Base-by-base conservation (phyloP, 2,113 vertebrate species). In the Cryptomyrus ogoouensis region DNA sequence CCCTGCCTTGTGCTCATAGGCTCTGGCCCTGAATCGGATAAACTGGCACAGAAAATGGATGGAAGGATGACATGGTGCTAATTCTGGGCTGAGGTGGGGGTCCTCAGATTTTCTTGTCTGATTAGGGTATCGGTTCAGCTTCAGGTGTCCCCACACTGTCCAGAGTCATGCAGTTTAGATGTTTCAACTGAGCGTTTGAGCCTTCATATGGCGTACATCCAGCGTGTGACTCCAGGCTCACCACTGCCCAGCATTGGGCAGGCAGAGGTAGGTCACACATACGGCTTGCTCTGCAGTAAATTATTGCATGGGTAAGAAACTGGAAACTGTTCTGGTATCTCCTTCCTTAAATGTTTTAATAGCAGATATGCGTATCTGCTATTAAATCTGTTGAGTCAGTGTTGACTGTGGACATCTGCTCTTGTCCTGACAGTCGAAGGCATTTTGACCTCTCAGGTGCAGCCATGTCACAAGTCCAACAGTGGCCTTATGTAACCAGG, bases 401-500 rank as follows among this genome's bases (percentile, higher is more conserved):
- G 17, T 7, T 35, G 17, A 10, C 58, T 70, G 19, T n/a, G 13
- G 19, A 88, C 0, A 0, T 46, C 39, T 88, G 6, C 0, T 1
- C 13, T 17, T n/a, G 47, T 31, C 70, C 27, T 5, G n/a, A 6
- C 31, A 89, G 10, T 52, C 39, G 1, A 42, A 42, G 4, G 31
- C 12, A 21, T 35, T 85, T 42, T 56, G 52, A 84, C 80, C 80
- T 62, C 49, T 6, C 39, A 46, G 13, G 49, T 46, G 1, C 42
- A 19, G 1, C 21, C 52, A 12, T 39, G 5, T 27, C 83, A 90
- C 62, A 21, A 77, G 84, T 24, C 35, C 19, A 27, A 13, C 62
- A 27, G 31, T 27, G n/a, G 90, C 87, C 35, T 80, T 90, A 50
- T 87, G 47, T 56, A 80, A 91, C 39, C 83, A 52, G 58, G 88